Evolutionary conservation across 2,113 vertebrate species (phyloP).

Genomic region (Stercorarius parasiticus): DNA sequence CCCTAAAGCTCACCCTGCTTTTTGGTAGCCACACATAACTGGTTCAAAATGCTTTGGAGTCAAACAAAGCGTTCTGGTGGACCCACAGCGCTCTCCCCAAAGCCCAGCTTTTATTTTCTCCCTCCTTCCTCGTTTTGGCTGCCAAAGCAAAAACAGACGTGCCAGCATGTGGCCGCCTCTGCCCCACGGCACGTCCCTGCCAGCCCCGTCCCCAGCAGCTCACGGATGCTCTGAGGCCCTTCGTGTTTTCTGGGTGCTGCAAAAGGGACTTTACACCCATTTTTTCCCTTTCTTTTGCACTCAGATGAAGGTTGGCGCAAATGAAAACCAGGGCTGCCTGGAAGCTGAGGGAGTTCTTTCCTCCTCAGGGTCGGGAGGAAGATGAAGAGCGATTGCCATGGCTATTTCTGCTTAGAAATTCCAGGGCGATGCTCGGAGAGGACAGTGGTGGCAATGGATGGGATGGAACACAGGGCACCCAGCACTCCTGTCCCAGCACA

Average conservation of each 20-base stretch:
- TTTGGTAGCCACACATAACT: not conserved
- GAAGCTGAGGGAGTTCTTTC: not conserved
- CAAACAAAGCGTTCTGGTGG: too few species aligned
- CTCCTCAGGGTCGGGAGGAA: fast-evolving
- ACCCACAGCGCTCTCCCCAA: too few species aligned
- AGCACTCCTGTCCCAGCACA: not conserved
- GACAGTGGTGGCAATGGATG: fast-evolving
- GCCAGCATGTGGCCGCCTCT: not conserved
- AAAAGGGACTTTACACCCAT: not conserved
- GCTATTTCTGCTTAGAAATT: not conserved
- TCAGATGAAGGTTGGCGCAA: not conserved
- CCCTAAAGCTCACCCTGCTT: not conserved
- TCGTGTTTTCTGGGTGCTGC: not conserved
- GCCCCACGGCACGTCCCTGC: not conserved
- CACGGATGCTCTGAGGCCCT: not conserved
- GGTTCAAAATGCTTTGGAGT: not conserved
- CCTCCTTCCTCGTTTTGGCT: not conserved
- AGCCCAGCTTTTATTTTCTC: not conserved
- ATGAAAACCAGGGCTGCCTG: not conserved
- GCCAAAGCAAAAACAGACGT: fast-evolving
- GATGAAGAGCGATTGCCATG: fast-evolving
- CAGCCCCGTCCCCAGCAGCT: not conserved
- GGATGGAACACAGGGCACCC: not conserved
- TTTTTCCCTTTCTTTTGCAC: not conserved
- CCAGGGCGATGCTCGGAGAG: fast-evolving